Evolutionary conservation across 2,888 invertebrate species (phyloP).

Genomic region (Perdita meconis): DNA sequence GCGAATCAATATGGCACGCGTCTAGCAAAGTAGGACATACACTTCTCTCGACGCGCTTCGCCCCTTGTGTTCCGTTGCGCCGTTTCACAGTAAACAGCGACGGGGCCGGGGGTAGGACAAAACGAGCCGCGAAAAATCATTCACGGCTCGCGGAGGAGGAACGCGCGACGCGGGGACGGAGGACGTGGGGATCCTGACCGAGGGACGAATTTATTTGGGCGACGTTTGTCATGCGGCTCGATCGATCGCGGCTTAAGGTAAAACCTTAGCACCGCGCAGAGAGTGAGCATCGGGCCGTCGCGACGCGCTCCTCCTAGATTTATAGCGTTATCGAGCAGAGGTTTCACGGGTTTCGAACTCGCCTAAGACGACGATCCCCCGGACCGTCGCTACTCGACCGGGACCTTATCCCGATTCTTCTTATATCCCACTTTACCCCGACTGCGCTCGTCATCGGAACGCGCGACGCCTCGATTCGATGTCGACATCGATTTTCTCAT

Average conservation of each 20-base stretch:
- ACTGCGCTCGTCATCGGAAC: slow-evolving; percentile 53
- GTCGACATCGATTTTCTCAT: slow-evolving; percentile 63
- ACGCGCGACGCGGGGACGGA: too few relatives aligned
- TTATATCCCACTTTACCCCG: slow-evolving; percentile 62
- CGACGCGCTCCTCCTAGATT: slow-evolving; percentile 55
- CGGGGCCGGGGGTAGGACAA: neutral
- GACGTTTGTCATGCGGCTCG: slow-evolving; percentile 68
- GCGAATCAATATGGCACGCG: slow-evolving; percentile 56
- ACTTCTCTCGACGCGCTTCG: slow-evolving; percentile 28
- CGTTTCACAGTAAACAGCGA: slow-evolving; percentile 42
- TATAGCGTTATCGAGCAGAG: slow-evolving; percentile 70
- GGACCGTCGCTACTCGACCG: slow-evolving; percentile 29
- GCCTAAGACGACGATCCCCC: slow-evolving; percentile 53
- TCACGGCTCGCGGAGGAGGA: slow-evolving; percentile 14
- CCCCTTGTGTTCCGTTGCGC: neutral
- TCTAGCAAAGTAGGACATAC: slow-evolving; percentile 47
- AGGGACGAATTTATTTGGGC: slow-evolving; percentile 67
- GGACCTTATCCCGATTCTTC: slow-evolving; percentile 65
- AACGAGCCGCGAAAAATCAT: slow-evolving; percentile 42
- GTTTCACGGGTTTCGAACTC: slow-evolving; percentile 66
- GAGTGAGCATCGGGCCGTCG: slow-evolving; percentile 48
- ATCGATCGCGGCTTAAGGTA: slow-evolving; percentile 67
- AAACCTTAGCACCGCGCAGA: slow-evolving; percentile 46
- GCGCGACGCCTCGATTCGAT: slow-evolving; percentile 45
- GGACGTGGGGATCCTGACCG: too few relatives aligned